Conservation (phyloP, 2,888 invertebrate genomes). For the Thalpophila matura region DNA sequence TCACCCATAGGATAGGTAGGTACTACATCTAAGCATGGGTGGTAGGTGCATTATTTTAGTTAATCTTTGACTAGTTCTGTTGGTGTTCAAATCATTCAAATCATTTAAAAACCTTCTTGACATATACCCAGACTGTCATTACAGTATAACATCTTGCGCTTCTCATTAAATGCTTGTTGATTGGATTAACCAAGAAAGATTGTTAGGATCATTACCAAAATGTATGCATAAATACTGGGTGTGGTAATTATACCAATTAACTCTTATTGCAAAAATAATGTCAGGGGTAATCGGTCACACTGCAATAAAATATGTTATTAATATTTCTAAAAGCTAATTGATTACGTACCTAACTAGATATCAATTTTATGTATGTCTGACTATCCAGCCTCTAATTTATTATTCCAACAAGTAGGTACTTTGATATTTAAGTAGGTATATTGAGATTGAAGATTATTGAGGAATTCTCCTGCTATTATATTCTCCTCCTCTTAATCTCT, state of each 20-base stretch:
- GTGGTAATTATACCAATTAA: conserved; percentile 49
- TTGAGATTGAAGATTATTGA: no score
- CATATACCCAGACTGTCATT: background rate
- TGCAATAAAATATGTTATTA: conserved; percentile 27
- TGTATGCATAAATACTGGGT: conserved; percentile 36
- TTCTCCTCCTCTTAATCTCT: no score
- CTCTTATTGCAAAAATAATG: conserved; percentile 32
- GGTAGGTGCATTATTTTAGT: no score
- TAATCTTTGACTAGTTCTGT: no score
- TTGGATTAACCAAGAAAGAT: conserved; percentile 37
- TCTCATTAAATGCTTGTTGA: conserved; percentile 27
- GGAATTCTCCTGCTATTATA: conserved; percentile 4
- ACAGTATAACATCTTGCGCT: conserved; percentile 1
- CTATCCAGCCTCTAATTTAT: background rate
- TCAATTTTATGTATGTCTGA: background rate
- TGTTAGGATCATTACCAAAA: conserved; percentile 35
- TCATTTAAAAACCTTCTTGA: background rate
- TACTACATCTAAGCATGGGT: no score
- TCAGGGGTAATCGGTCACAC: conserved; percentile 45
- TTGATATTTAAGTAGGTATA: background rate
- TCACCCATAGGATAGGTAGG: no score
- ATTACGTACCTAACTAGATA: conserved; percentile 11
- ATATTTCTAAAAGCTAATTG: conserved; percentile 28
- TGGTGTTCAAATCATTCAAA: no score
- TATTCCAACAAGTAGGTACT: background rate